Base-by-base conservation (phyloP, 1,140 invertebrate species). In the Cydia strobilella region DNA sequence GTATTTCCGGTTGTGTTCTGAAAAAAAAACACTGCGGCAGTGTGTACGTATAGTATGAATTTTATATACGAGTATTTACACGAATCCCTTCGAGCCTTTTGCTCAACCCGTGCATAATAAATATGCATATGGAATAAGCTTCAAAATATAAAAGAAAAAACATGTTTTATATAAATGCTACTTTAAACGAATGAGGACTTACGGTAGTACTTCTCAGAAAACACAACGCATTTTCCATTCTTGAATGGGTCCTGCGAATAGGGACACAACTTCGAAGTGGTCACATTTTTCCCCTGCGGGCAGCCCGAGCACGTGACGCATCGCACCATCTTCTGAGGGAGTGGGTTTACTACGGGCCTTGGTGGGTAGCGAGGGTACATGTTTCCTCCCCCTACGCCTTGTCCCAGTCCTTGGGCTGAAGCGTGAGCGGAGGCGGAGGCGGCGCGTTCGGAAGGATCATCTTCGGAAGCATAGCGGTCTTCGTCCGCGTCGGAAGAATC, bases 201-300 rank as follows among this genome's bases (percentile, higher is more conserved):
- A 90, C 88, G 76, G 82, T 65, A 80, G 75, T 86, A 90, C 74
- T 85, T 80, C 59, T 91, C 89, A 7, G 80, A 78, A 62, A 88
- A 91, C 2, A 75, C 54, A 10, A 91, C 83, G 76, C 89, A 91
- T 74, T 75, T 82, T 2, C 76, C 77, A 66, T 79, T 75, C 63
- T 83, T 87, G 0, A 66, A 66, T 13, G 74, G 59, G 72, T 90
- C 84, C 4, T 77, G 45, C 2, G 77, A 81, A n/a, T 76, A 80
- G 0, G 87, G 87, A 42, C 89, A 91, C 12, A 79, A 10, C 73
- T 86, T 89, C 54, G 54, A 23, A 5, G 75, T 65, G 3, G 82
- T 79, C 1, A 85, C 85, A 39, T 83, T 81, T 0, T 48, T 7
- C 3, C 66, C 73, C 1, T 66, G 42, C 1, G 82, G 80, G 72